Evolutionary conservation across 2,113 vertebrate genomes (phyloP).

Genomic region (Plotosus lineatus): DNA sequence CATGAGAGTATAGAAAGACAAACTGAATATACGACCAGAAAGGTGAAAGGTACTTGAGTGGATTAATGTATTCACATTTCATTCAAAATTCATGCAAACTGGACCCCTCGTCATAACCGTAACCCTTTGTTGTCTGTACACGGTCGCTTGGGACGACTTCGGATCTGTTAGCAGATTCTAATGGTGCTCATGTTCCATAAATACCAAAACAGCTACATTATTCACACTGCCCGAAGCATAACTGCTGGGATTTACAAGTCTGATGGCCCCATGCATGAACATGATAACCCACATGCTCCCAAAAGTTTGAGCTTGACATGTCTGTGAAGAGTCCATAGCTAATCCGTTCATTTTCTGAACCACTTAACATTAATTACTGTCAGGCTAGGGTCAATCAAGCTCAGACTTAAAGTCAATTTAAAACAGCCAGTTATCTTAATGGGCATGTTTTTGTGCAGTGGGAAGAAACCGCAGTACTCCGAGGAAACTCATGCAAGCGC

Average conservation of each 20-base stretch:
- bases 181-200: conserved; percentile 2
- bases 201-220: conserved; percentile 4
- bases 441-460: no score
- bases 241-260: neutral
- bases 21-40: neutral
- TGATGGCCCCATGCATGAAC: no score
- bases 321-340: no score
- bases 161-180: neutral
- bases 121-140: neutral
- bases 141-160: neutral
- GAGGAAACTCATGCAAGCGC: no score
- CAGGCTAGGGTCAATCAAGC: no score
- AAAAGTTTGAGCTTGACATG: no score
- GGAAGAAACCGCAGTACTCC: no score
- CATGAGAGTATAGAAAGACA: neutral
- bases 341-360: no score
- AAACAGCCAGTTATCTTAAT: no score
- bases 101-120: neutral
- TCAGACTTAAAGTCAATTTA: no score
- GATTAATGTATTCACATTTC: neutral
- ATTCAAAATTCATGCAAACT: conserved; percentile 9
- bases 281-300: no score
- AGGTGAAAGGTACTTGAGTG: neutral
- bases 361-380: no score
- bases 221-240: conserved; percentile 1